Conservation (phyloP, 2,797 vertebrate species). For the Siniperca scherzeri region DNA sequence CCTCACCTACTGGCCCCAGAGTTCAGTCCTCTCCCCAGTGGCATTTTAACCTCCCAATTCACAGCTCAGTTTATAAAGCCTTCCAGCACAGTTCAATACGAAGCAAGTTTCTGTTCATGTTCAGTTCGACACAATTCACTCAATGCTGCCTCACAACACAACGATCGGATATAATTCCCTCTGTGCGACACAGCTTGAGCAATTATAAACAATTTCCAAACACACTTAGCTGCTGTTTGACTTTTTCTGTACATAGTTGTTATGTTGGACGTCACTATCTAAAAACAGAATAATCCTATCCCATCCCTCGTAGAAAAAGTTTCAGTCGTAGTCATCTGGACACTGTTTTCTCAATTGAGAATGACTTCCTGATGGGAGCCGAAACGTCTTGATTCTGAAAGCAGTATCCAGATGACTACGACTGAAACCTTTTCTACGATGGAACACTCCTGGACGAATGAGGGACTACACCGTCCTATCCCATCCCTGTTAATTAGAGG, state of each 20-base stretch:
- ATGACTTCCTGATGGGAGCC: too few species aligned
- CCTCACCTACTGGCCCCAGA: slow-evolving; percentile 34
- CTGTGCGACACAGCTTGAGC: slow-evolving; percentile 22
- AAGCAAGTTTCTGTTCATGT: slow-evolving; percentile 24
- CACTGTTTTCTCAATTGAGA: too few species aligned
- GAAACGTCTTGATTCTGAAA: too few species aligned
- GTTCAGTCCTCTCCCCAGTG: slow-evolving; percentile 32
- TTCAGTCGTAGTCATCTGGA: too few species aligned
- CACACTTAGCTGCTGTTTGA: neutral
- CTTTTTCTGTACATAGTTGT: neutral
- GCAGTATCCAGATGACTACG: too few species aligned
- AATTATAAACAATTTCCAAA: neutral
- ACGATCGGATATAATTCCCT: slow-evolving; percentile 11
- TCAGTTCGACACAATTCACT: slow-evolving; percentile 32
- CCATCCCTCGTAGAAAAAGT: too few species aligned
- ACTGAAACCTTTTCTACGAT: too few species aligned
- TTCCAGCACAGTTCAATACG: slow-evolving; percentile 40
- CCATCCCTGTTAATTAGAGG: slow-evolving; percentile 1
- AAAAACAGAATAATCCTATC: slow-evolving; percentile 8
- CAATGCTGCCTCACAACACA: slow-evolving; percentile 25
- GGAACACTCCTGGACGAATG: too few species aligned
- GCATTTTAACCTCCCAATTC: slow-evolving; percentile 37
- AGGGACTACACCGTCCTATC: neutral
- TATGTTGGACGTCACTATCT: neutral
- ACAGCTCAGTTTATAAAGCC: slow-evolving; percentile 48